Evolutionary conservation across 2,797 vertebrate genomes (phyloP).

Genomic region (Chaetodon trifasciatus): DNA sequence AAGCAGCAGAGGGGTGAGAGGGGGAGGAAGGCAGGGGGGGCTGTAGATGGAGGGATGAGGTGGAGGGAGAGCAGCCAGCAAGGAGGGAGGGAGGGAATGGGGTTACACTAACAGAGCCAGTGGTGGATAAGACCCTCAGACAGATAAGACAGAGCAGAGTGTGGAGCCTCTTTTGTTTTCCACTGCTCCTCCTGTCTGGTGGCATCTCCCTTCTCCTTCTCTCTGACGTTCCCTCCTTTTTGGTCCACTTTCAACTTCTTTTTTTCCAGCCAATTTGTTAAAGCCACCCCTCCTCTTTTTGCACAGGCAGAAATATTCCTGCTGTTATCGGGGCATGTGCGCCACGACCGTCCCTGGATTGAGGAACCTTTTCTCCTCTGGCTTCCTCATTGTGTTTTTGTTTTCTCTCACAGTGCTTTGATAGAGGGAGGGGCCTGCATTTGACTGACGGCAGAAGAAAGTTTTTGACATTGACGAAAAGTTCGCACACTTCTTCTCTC

Average conservation of each 20-base stretch:
- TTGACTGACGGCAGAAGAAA: conserved; percentile 43
- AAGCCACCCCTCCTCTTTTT: conserved; percentile 45
- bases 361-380: conserved; percentile 66
- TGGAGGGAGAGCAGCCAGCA: conserved; percentile 65
- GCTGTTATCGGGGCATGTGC: conserved; percentile 66
- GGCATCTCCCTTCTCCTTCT: conserved; percentile 73
- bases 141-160: conserved; percentile 85
- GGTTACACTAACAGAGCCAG: conserved; percentile 89
- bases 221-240: conserved; percentile 47
- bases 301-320: conserved; percentile 75
- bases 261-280: conserved; percentile 38
- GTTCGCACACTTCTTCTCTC: conserved; percentile 4
- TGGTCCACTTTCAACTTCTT: conserved; percentile 23
- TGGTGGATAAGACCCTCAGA: conserved; percentile 85
- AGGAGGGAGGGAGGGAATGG: conserved; percentile 69
- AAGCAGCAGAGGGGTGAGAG: conserved; percentile 38
- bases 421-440: conserved; percentile 17
- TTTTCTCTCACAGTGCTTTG: conserved; percentile 46
- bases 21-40: not conserved
- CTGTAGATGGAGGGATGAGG: conserved; percentile 75
- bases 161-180: conserved; percentile 88
- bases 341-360: conserved; percentile 53
- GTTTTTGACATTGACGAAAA: conserved; percentile 23
- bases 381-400: conserved; percentile 70
- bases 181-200: conserved; percentile 83